Base-by-base conservation (phyloP, 1,140 invertebrate genomes). In the Pachyrhynchus sulphureomaculatus region DNA sequence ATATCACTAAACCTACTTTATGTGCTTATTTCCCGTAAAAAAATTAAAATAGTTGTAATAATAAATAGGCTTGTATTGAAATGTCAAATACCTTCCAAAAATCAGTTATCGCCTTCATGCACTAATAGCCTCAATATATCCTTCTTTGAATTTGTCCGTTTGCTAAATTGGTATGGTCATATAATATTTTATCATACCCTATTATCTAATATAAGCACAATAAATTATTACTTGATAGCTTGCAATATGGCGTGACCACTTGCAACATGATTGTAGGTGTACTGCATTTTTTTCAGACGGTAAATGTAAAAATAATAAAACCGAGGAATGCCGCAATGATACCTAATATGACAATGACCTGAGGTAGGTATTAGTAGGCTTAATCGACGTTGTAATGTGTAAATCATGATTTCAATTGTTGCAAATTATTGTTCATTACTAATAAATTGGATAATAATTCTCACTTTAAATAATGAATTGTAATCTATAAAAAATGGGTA, bases 291-390 rank as follows among this genome's bases (percentile, higher is more conserved):
- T 18, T 18, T 1, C 10, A 42, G n/a, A 37, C 15, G 21, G 6
- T 15, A 18, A 12, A 20, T 10, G 2, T 42, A 20, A 2, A 42
- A 18, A 42, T 42, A 42, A 20, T 20, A 42, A 20, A 42, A 4
- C 3, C 17, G 21, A 20, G 39, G 17, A 18, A 42, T 42, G 18
- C 39, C 18, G 39, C 18, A 42, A 42, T 48, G 33, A 20, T 51
- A 36, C 48, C 10, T 36, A 51, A 51, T 51, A 32, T 51, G 48
- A 51, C 48, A 51, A 51, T 51, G 48, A 51, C 48, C 48, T 23
- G 48, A 26, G 33, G 26, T 29, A 29, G 26, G n/a, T 48, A 23
- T n/a, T 48, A 26, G 6, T n/a, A 17, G 26, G 8, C 6, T 48
- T 48, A 48, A 48, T 48, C 45, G 18, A 15, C n/a, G 17, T 9